Evolutionary conservation across 35 echinoderm and acorn worm species (phyloP).

Genomic region (Apostichopus californicus): DNA sequence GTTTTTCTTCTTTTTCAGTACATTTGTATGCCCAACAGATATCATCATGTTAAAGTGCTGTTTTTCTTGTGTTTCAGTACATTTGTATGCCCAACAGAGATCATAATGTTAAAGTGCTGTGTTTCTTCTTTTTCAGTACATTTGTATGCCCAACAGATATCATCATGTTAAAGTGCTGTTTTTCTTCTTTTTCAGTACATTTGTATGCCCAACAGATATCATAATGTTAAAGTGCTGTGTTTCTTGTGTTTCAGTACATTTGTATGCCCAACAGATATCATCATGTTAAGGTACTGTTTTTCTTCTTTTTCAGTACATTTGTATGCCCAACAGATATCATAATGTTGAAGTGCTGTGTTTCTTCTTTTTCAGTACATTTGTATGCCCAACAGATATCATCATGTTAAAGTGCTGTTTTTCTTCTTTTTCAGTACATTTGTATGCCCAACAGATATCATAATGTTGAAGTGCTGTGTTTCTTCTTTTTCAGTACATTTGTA

Average conservation of each 20-base stretch:
- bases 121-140: slow-evolving; percentile 63
- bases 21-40: slow-evolving; percentile 97
- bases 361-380: too few relatives aligned
- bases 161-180: slow-evolving; percentile 16
- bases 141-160: slow-evolving; percentile 99
- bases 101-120: slow-evolving; percentile 37
- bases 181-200: slow-evolving; percentile 70
- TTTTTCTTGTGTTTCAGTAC: slow-evolving; percentile 65
- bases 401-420: too few relatives aligned
- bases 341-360: too few relatives aligned
- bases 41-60: slow-evolving; percentile 54
- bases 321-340: too few relatives aligned
- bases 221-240: slow-evolving; percentile 14
- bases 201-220: slow-evolving; percentile 98
- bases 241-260: slow-evolving; percentile 75
- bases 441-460: slow-evolving; percentile 63
- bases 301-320: too few relatives aligned
- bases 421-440: too few relatives aligned
- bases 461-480: too few relatives aligned
- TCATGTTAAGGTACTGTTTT: neutral
- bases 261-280: slow-evolving; percentile 98
- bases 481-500: too few relatives aligned
- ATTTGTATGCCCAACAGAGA: slow-evolving; percentile 98
- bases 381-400: too few relatives aligned
- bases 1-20: slow-evolving; percentile 64